Evolutionary conservation across 1,140 invertebrate species (phyloP).

Genomic region (Neodiprion pinetum): DNA sequence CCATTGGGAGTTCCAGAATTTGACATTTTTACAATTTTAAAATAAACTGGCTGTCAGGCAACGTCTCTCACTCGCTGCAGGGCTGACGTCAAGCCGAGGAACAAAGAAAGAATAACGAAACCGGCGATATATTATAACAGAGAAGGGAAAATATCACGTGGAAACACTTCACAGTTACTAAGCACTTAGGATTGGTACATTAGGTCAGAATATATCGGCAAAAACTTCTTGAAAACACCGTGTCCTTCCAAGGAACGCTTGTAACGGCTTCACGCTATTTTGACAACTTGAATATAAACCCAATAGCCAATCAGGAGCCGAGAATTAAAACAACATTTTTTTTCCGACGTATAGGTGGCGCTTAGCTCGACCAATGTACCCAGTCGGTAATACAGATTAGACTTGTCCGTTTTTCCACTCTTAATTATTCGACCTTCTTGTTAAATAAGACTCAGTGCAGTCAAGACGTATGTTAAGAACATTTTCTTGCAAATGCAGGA

Average conservation of each 20-base stretch:
- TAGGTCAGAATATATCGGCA: too few species aligned
- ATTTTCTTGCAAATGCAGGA: too few species aligned
- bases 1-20: slow-evolving; percentile 33
- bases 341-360: background rate
- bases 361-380: background rate
- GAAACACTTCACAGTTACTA: too few species aligned
- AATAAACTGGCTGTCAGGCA: background rate
- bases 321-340: background rate
- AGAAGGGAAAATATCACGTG: too few species aligned
- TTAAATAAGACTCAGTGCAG: too few species aligned
- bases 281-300: slow-evolving; percentile 46
- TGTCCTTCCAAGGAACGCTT: slow-evolving; percentile 17
- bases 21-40: slow-evolving; percentile 35
- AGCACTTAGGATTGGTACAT: too few species aligned
- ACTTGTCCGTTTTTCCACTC: background rate
- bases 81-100: background rate
- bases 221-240: background rate
- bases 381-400: background rate
- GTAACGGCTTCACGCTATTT: slow-evolving; percentile 45
- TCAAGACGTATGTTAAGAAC: too few species aligned
- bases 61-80: too few species aligned
- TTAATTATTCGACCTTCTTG: too few species aligned
- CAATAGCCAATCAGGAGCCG: slow-evolving; percentile 30
- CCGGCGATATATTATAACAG: too few species aligned
- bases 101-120: background rate